phyloP scores from a whole-genome alignment of 2,797 vertebrate genomes.

The Margarornis squamiger region DNA sequence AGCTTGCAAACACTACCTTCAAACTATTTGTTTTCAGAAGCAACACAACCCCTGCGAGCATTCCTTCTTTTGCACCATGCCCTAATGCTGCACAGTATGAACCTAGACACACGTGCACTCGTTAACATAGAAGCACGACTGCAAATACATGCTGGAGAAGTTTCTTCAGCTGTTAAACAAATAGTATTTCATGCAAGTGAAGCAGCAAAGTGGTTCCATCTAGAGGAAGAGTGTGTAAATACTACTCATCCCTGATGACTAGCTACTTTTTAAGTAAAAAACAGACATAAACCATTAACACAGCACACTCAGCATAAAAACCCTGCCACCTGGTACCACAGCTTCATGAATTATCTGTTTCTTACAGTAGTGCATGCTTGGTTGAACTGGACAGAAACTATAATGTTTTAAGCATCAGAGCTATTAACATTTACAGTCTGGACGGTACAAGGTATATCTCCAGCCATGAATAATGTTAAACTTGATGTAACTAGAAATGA shows the following conservation, averaged over 20 bases:
- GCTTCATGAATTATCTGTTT: neutral
- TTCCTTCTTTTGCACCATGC: neutral
- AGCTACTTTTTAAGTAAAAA: neutral
- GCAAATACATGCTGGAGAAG: neutral
- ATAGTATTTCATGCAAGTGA: neutral
- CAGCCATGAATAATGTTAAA: neutral
- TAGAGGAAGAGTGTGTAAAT: constrained; percentile 49
- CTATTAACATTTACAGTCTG: neutral
- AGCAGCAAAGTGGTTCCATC: constrained; percentile 57
- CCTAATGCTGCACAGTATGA: neutral
- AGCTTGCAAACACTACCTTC: neutral
- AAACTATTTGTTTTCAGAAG: neutral
- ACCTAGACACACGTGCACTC: fast-evolving
- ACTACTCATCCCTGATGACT: neutral
- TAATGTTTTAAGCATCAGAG: neutral
- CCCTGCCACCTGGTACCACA: neutral
- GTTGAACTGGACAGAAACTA: neutral
- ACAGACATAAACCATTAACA: neutral
- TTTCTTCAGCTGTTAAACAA: neutral
- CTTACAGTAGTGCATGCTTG: neutral
- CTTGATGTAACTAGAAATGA: neutral
- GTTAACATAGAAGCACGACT: neutral
- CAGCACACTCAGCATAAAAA: neutral
- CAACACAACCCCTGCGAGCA: neutral
- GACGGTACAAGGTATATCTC: neutral